Conservation (phyloP, 2,888 invertebrate genomes). For the Antitype chi region DNA sequence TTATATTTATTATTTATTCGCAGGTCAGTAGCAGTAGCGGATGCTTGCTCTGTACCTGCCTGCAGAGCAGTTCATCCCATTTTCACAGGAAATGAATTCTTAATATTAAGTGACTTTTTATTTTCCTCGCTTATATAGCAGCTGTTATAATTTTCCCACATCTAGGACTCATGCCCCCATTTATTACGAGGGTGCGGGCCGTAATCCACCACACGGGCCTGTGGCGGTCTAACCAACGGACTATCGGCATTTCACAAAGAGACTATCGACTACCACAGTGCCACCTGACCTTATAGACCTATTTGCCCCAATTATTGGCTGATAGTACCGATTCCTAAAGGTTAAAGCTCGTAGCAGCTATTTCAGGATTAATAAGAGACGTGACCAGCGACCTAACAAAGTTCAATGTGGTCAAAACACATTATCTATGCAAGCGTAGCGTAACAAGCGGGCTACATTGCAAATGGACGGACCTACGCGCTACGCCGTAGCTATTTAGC, state of each 20-base stretch:
- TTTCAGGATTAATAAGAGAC: constrained; percentile 21
- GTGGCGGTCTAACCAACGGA: not conserved
- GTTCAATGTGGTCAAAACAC: constrained; percentile 30
- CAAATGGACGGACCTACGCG: constrained; percentile 19
- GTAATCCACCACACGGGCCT: not conserved
- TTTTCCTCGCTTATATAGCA: not conserved
- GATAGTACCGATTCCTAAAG: not conserved
- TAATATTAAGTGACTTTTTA: not conserved
- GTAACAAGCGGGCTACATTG: not conserved
- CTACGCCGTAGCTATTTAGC: constrained; percentile 44
- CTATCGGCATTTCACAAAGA: not conserved
- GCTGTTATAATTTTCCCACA: not conserved
- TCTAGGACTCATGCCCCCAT: not conserved
- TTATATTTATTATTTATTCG: not conserved
- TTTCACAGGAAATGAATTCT: not conserved
- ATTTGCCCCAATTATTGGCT: not conserved
- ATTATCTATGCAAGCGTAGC: constrained; percentile 29
- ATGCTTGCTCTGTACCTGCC: not conserved
- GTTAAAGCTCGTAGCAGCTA: not conserved
- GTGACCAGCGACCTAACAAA: constrained; percentile 13
- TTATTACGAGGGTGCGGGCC: not conserved
- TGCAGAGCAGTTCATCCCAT: not conserved
- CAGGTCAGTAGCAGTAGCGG: not conserved
- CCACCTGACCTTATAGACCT: not conserved
- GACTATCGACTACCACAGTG: constrained; percentile 1